Conservation (phyloP, 2,797 vertebrate species). For the Coluber constrictor region DNA sequence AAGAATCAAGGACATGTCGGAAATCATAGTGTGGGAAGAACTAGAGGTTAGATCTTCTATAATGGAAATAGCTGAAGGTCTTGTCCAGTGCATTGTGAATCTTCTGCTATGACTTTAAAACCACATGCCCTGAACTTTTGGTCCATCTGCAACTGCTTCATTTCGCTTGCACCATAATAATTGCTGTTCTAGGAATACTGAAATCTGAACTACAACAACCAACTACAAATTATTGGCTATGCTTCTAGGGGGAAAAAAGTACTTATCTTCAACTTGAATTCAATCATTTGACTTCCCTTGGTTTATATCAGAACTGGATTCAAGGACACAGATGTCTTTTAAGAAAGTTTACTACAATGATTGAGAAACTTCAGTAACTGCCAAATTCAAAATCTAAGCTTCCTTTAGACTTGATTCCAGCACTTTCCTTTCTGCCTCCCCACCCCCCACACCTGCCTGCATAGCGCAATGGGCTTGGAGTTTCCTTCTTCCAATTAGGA, state of each 20-base stretch:
- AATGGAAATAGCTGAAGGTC: background rate
- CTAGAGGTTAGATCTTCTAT: background rate
- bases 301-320: background rate
- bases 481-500: background rate
- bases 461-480: background rate
- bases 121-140: background rate
- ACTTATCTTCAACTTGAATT: background rate
- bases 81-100: background rate
- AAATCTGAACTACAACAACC: background rate
- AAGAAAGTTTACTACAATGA: background rate
- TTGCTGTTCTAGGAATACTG: background rate
- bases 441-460: background rate
- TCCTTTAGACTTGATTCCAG: background rate
- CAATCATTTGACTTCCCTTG: background rate
- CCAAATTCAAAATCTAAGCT: background rate
- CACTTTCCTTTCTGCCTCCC: background rate
- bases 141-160: background rate
- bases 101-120: background rate
- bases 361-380: background rate
- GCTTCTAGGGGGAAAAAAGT: background rate
- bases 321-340: background rate
- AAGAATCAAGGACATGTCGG: background rate
- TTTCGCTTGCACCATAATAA: background rate
- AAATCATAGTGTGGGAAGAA: background rate
- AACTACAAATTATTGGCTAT: background rate